Base-by-base conservation (phyloP, 2,113 vertebrate species). In the Harpagus bidentatus region DNA sequence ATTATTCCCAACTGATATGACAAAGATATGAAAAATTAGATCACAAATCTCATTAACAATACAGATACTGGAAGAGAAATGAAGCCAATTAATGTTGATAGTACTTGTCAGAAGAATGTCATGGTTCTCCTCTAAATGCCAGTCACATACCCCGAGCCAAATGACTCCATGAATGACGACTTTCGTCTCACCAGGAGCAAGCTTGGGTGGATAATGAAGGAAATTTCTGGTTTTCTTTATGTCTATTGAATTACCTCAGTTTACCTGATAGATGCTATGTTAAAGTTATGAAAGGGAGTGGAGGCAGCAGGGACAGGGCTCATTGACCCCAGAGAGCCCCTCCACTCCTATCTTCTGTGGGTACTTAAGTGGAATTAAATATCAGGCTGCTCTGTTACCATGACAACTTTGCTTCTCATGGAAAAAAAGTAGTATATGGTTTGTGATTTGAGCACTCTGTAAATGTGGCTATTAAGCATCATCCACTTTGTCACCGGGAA, bases 41-140 rank as follows among this genome's bases (percentile, higher is more conserved):
- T 91, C 90, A 93, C 83, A 93, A 91, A 92, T 86, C 92, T 97
- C 97, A 93, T 96, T 92, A 96, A 86, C 6, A 18, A 55, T 23
- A 43, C 65, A 59, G 82, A 74, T 88, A 81, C 29, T 63, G 76
- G 31, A 63, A 84, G 80, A 95, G 88, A 63, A 92, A 79, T 79
- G 83, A 88, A 88, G 80, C 31, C 96, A 96, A 96, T 96, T 95
- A 93, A 83, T 32, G 86, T 0, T 93, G 93, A 94, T 95, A 63
- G 86, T 3, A 10, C 55, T 86, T 93, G 95, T 93, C 97, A 96
- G 94, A 71, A 90, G 76, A 32, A 88, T 78, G 90, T 43, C 79
- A 43, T 13, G 69, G 82, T 20, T 50, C 76, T 90, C 38, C 9
- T 88, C 73, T 2, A 20, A 11, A 29, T 40, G 86, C 79, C 82